These are phyloP conservation scores for Datnioides undecimradiatus DNA, from an alignment of 2,113 vertebrate genomes.

Conservation along the genomic window DNA sequence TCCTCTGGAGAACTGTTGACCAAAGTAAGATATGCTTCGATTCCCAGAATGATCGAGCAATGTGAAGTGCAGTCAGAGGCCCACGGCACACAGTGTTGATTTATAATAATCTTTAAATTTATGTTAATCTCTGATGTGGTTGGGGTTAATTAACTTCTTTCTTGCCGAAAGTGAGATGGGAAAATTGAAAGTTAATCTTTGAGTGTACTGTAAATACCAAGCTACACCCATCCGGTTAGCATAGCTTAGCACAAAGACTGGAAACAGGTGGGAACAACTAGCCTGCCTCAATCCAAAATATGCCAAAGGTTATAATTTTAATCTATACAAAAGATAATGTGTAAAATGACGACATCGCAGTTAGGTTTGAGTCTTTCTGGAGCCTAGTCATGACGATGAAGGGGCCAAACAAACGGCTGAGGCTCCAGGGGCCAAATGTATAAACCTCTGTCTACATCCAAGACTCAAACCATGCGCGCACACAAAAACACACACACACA, in stretches of 20 bases:
- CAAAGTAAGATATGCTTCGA: conserved; percentile 60
- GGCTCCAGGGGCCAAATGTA: background rate
- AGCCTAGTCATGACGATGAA: too few species aligned
- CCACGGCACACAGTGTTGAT: conserved; percentile 20
- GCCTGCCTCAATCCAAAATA: background rate
- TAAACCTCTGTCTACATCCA: background rate
- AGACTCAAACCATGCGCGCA: background rate
- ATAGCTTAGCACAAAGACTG: conserved; percentile 6
- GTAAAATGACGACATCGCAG: too few species aligned
- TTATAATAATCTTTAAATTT: background rate
- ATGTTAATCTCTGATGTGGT: background rate
- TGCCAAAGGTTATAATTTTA: background rate
- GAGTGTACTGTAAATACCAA: background rate
- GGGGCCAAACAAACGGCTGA: background rate
- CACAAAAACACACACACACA: background rate
- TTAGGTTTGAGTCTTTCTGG: too few species aligned
- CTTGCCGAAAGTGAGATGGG: background rate
- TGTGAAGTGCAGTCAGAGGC: conserved; percentile 24
- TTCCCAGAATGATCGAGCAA: conserved; percentile 50
- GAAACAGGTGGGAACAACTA: background rate
- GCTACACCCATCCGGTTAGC: background rate
- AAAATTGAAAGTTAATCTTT: background rate
- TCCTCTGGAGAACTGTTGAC: conserved; percentile 67
- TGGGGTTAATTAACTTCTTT: background rate
- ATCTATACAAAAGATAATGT: background rate